Evolutionary conservation across 2,113 vertebrate species (phyloP).

Genomic region (Poeciliopsis retropinna): DNA sequence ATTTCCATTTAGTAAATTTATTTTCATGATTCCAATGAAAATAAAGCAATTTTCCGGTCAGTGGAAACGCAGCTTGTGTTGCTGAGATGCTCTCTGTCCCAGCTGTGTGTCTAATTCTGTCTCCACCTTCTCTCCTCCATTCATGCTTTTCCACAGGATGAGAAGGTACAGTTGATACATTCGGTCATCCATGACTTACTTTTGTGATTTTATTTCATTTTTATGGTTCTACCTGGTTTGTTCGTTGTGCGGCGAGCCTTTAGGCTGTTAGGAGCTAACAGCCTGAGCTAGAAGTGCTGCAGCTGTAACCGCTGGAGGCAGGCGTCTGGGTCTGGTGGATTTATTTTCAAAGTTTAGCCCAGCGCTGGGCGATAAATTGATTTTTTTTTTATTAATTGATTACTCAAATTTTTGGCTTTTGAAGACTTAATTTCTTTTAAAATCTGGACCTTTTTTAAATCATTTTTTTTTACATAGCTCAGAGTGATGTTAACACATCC

Average conservation of each 20-base stretch:
- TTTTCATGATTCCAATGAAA: too few relatives aligned
- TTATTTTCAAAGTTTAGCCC: background rate
- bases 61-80: background rate
- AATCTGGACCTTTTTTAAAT: too few relatives aligned
- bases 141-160: conserved; percentile 87
- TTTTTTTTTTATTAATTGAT: too few relatives aligned
- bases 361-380: too few relatives aligned
- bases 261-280: background rate
- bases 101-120: conserved; percentile 59
- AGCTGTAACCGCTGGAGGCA: background rate
- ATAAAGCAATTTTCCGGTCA: too few relatives aligned
- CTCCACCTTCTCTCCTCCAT: conserved; percentile 80
- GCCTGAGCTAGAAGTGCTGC: background rate
- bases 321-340: background rate
- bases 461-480: too few relatives aligned
- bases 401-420: too few relatives aligned
- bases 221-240: background rate
- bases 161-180: conserved; percentile 88
- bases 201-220: background rate
- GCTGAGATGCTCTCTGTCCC: conserved; percentile 28
- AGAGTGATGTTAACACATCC: too few relatives aligned
- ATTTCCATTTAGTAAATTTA: too few relatives aligned
- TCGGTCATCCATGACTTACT: conserved; percentile 19
- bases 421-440: too few relatives aligned
- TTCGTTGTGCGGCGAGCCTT: conserved; percentile 16